A percentile compares a stretch with the other conserved stretches of the same genome.
Conservation (phyloP, 2,888 invertebrate genomes). For the Physocephala rufipes region DNA sequence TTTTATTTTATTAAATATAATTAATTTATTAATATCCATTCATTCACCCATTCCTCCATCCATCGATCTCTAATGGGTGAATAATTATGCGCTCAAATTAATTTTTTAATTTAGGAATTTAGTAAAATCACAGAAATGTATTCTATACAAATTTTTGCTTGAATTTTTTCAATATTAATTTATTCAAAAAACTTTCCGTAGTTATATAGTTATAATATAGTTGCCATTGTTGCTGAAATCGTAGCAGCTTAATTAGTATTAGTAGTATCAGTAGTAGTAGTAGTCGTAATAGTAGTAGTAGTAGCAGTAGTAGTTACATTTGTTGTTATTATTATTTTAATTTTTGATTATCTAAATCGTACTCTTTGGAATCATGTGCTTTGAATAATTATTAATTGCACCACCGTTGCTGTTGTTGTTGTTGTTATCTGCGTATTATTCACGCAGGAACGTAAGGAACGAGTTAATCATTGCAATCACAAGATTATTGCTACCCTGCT, state of each 20-base stretch:
- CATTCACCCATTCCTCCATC: background rate
- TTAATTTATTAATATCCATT: background rate
- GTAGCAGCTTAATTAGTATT: no score
- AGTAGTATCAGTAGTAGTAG: no score
- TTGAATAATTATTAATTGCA: conserved; percentile 28
- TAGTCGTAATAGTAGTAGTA: no score
- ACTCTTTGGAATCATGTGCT: conserved; percentile 12
- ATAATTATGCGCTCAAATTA: background rate
- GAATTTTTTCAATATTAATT: no score
- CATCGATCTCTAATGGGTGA: background rate
- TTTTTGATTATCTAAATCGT: conserved; percentile 6
- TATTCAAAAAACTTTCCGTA: conserved; percentile 19
- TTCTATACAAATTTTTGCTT: no score
- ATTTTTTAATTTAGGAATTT: background rate
- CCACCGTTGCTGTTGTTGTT: conserved; percentile 8
- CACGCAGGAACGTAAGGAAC: background rate
- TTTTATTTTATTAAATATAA: background rate
- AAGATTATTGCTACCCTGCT: background rate
- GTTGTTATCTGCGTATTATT: background rate
- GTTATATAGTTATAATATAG: no score
- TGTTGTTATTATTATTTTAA: conserved; percentile 10
- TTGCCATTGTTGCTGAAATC: no score
- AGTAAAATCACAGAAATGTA: no score
- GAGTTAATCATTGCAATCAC: background rate
- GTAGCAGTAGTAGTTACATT: conserved; percentile 9